phyloP scores from a whole-genome alignment of 2,797 vertebrate genomes.

The Leptatherina wallacei region DNA sequence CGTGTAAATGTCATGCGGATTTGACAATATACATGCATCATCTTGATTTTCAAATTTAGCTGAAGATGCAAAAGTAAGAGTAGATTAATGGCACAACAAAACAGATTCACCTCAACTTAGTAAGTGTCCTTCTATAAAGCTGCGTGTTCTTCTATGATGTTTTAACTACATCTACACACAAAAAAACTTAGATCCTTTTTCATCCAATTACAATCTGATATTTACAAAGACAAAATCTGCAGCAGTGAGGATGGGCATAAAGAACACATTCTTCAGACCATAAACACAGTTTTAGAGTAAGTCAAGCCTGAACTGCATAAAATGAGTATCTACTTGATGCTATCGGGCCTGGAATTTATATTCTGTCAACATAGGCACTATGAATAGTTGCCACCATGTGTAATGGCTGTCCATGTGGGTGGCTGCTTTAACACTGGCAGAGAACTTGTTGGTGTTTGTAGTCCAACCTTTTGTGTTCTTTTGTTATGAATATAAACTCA shows the following conservation, averaged over 20 bases:
- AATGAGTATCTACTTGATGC: background rate
- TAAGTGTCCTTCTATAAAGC: constrained; percentile 7
- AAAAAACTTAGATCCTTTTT: background rate
- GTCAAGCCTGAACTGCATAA: background rate
- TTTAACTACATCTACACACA: background rate
- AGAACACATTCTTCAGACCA: too few relatives aligned
- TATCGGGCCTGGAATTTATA: background rate
- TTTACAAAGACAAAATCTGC: background rate
- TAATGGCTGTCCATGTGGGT: background rate
- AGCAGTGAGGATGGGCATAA: background rate
- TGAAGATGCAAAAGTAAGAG: constrained; percentile 26
- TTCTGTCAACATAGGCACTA: background rate
- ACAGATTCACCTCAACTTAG: constrained; percentile 40
- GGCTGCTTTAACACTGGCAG: too few relatives aligned
- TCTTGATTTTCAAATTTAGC: constrained; percentile 47
- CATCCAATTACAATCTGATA: background rate
- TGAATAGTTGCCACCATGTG: background rate
- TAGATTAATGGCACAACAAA: constrained; percentile 46
- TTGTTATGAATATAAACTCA: background rate
- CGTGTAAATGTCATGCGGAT: constrained; percentile 22
- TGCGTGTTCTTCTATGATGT: background rate
- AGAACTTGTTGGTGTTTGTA: background rate
- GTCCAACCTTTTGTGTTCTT: background rate
- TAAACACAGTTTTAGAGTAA: background rate
- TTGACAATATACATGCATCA: constrained; percentile 37